phyloP scores from a whole-genome alignment of 2,113 vertebrate species.

The Muntiacus reevesi region DNA sequence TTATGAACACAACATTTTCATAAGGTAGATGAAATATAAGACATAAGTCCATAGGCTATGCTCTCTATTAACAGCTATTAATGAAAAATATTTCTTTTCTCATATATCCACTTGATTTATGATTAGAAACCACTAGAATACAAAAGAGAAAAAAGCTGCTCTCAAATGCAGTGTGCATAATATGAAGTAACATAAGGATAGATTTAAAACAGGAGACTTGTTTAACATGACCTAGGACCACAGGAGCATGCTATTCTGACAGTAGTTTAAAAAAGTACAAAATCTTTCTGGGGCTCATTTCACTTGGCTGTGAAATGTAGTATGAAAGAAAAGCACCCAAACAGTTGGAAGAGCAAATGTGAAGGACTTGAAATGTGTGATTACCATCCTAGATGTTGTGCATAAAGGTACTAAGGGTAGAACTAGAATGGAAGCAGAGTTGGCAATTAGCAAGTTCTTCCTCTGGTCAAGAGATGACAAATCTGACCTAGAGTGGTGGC shows the following conservation, averaged over 20 bases:
- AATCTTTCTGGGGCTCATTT: neutral
- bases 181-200: neutral
- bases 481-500: neutral
- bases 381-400: neutral
- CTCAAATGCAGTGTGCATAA: neutral
- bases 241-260: neutral
- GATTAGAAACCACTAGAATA: neutral
- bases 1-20: neutral
- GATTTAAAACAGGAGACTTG: neutral
- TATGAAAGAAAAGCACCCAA: neutral
- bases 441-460: neutral
- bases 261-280: neutral
- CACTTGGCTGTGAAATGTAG: neutral
- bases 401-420: neutral
- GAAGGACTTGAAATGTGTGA: neutral
- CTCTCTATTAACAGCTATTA: neutral
- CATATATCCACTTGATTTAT: neutral
- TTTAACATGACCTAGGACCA: neutral
- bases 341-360: neutral
- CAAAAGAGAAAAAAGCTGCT: neutral
- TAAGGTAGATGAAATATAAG: neutral
- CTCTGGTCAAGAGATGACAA: neutral
- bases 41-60: neutral
- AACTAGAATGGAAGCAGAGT: neutral
- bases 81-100: neutral